Percentiles rank a stretch among this genome's conserved stretches.
Evolutionary conservation across 2,888 invertebrate genomes (phyloP).

Genomic region (Pedicia rivosa): DNA sequence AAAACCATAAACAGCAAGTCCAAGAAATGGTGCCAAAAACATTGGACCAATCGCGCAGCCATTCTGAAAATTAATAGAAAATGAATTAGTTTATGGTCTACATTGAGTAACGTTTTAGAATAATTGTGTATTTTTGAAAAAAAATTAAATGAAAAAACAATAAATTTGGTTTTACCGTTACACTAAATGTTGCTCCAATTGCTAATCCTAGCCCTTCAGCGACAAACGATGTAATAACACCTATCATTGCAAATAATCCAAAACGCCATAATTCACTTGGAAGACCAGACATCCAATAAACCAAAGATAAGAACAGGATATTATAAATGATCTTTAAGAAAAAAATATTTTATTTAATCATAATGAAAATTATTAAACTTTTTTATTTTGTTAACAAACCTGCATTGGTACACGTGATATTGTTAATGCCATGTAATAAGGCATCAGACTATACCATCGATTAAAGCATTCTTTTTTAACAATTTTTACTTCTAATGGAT

Average conservation of each 20-base stretch:
- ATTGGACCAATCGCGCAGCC: conserved; percentile 51
- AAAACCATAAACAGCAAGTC: conserved; percentile 50
- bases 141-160: neutral
- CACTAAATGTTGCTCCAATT: conserved; percentile 52
- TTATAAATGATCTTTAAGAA: conserved; percentile 36
- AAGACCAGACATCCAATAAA: conserved; percentile 50
- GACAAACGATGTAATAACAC: conserved; percentile 51
- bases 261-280: conserved; percentile 50
- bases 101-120: conserved; percentile 1
- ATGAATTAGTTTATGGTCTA: no score
- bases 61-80: conserved; percentile 47
- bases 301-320: conserved; percentile 39
- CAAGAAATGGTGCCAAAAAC: conserved; percentile 46
- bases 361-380: neutral
- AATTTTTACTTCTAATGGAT: conserved; percentile 49
- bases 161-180: conserved; percentile 40
- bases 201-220: conserved; percentile 66
- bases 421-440: conserved; percentile 47
- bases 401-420: conserved; percentile 43
- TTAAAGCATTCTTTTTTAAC: conserved; percentile 54
- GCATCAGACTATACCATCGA: conserved; percentile 46
- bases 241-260: conserved; percentile 45
- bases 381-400: conserved; percentile 20
- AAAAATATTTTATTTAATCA: conserved; percentile 7
- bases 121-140: neutral